Evolutionary conservation across 1,140 invertebrate species (phyloP), one percentile per base, ranked within the genome.

Genomic region (Drosophila subpulchrella): DNA sequence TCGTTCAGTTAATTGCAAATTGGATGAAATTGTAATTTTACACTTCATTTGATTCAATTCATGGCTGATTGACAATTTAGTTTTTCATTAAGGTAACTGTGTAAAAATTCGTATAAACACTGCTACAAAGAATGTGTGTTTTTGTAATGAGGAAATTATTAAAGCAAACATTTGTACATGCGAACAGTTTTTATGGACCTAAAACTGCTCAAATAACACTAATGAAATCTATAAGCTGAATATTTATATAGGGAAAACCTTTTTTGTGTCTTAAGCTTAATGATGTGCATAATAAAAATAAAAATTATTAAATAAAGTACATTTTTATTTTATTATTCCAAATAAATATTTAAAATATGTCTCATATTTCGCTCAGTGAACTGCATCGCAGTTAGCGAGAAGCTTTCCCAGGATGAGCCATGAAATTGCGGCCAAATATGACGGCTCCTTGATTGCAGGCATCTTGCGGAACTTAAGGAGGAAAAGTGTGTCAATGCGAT

Each of bases 21-120:
- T 90, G 90, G 90, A 90, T 91, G 82, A 91, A 91, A 90, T 91
- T 91, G 82, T 90, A 91, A 91, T 91, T 91, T 91, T 91, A 90
- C 90, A 91, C 90, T 91, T 91, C 90, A 91, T 91, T 91, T 90
- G 77, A 79, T 80, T 80, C 82, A 90, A 81, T 90, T 91, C 90
- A 91, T 85, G 90, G 82, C 85, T 91, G 90, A 90, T 91, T 91
- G 90, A 88, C 90, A 91, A 91, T 91, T 91, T 91, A 91, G 85
- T 91, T 91, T 91, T 81, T 90, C 82, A 91, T 91, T 91, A 91
- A 90, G 78, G 75, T 78, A 62, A 24, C 74, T 39, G 55, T 36
- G 53, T 50, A 68, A 54, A 65, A 68, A 68, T 68, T 32, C 46
- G 56, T 41, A 27, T 34, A 39, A 44, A 32, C 27, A 57, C 36